Conservation (phyloP, 2,888 invertebrate genomes). For the Eupithecia abbreviata region DNA sequence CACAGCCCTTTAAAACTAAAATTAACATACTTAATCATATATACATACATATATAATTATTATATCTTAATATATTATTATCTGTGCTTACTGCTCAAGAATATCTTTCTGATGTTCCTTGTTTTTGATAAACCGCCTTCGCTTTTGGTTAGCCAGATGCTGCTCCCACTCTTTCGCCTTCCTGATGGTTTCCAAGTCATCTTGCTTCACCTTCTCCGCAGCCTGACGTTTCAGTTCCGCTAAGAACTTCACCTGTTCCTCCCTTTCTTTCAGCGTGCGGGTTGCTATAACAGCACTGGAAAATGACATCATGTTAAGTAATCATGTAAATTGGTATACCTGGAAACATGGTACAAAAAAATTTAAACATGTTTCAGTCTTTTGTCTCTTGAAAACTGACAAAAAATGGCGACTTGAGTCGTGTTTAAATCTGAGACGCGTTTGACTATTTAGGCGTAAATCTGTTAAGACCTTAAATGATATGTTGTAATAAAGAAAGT, state of each 20-base stretch:
- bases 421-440: too few species aligned
- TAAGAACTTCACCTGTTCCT: constrained; percentile 70
- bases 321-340: background rate
- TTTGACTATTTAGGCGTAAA: too few species aligned
- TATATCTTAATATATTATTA: too few species aligned
- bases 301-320: background rate
- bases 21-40: too few species aligned
- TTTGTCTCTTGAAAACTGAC: too few species aligned
- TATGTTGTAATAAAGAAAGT: too few species aligned
- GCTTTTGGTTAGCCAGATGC: constrained; percentile 53
- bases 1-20: too few species aligned
- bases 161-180: constrained; percentile 71
- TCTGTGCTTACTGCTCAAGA: constrained; percentile 64
- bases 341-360: background rate
- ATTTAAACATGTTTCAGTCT: too few species aligned
- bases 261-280: constrained; percentile 71
- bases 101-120: constrained; percentile 71
- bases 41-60: too few species aligned
- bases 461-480: too few species aligned
- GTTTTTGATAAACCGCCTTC: constrained; percentile 62
- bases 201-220: constrained; percentile 56
- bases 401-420: too few species aligned
- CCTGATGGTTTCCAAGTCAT: constrained; percentile 63
- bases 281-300: constrained; percentile 76
- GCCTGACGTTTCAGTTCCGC: constrained; percentile 60